Conservation (phyloP, 2,888 invertebrate genomes). For the Nomada goodeniana region DNA sequence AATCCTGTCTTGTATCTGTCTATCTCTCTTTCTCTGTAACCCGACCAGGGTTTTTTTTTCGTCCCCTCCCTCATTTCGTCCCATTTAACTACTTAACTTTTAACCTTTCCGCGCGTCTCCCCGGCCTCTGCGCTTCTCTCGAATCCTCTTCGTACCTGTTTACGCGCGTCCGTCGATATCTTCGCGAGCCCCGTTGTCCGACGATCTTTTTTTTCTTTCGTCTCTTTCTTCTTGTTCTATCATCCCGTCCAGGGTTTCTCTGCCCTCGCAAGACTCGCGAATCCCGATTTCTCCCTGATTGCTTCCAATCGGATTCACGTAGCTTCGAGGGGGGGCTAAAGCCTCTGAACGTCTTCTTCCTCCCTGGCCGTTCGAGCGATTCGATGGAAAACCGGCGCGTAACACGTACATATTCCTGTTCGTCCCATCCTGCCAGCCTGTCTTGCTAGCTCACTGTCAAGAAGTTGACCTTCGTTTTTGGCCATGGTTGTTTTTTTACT, state of each 20-base stretch:
- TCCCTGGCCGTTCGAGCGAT: slow-evolving; percentile 30
- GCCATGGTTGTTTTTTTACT: slow-evolving; percentile 91
- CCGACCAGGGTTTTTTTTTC: not conserved
- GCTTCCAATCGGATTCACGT: slow-evolving; percentile 17
- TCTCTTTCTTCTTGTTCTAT: slow-evolving; percentile 14
- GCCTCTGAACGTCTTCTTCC: not conserved
- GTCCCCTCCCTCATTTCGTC: slow-evolving; percentile 5
- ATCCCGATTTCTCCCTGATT: slow-evolving; percentile 40
- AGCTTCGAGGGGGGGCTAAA: slow-evolving; percentile 44
- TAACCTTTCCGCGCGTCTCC: slow-evolving; percentile 5
- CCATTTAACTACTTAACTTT: slow-evolving; percentile 1
- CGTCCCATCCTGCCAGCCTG: slow-evolving; percentile 79
- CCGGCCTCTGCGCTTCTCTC: slow-evolving; percentile 6
- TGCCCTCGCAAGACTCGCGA: slow-evolving; percentile 6
- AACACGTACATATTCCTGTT: slow-evolving; percentile 34
- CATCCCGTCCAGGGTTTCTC: not conserved
- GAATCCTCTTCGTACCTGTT: not conserved
- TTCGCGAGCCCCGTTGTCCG: slow-evolving; percentile 7
- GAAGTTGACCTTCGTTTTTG: slow-evolving; percentile 98
- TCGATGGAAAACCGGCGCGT: slow-evolving; percentile 26
- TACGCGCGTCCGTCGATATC: not conserved
- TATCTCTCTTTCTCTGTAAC: slow-evolving; percentile 73
- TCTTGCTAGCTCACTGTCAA: slow-evolving; percentile 88
- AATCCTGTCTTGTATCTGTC: slow-evolving; percentile 31
- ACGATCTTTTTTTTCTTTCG: slow-evolving; percentile 1